Base-by-base conservation (phyloP, 2,113 vertebrate species). In the Nerophis lumbriciformis region DNA sequence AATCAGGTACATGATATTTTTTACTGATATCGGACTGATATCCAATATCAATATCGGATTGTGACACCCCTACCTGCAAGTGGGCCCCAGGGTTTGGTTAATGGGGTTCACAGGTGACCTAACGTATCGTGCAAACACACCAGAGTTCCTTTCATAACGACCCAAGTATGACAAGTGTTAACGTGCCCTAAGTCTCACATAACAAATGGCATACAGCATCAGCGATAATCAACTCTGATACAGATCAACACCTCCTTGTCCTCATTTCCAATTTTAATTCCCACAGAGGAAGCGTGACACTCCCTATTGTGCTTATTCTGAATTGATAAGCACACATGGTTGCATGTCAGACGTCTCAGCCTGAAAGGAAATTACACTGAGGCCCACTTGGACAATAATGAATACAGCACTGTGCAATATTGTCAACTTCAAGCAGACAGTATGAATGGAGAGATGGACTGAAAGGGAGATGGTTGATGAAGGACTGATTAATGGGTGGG, bases 331-430 rank as follows among this genome's bases (percentile, higher is more conserved):
- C 19, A 28, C 28, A 57, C 42, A 11, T 9, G 10, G 19, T 44
- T 39, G 12, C 0, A 15, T 21, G 39, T 57, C 16, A 57, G 21
- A 39, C 16, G 38, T 57, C 16, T 42, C 16, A 13, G 55, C 39
- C 55, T 13, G 39, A 56, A 38, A 56, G 55, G 39, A 57, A 57
- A 57, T 45, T 21, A 44, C 42, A 45, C 19, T 13, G 38, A 19
- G n/a, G 55, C 16, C 21, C n/a, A 13, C 55, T 42, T 8, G n/a
- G 37, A 56, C 54, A 56, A 4, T 16, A 39, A 12, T 16, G 19
- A 39, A 57, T 44, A 57, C 4, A 12, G 5, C 8, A 9, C 39
- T 45, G 12, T 4, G 12, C 8, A 16, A 16, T 44, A 57, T 44
- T 44, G 55, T 57, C 9, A 13, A n/a, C 15, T 38, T 55, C 36